phyloP scores from a whole-genome alignment of 2,113 vertebrate genomes.

The Egretta garzetta region DNA sequence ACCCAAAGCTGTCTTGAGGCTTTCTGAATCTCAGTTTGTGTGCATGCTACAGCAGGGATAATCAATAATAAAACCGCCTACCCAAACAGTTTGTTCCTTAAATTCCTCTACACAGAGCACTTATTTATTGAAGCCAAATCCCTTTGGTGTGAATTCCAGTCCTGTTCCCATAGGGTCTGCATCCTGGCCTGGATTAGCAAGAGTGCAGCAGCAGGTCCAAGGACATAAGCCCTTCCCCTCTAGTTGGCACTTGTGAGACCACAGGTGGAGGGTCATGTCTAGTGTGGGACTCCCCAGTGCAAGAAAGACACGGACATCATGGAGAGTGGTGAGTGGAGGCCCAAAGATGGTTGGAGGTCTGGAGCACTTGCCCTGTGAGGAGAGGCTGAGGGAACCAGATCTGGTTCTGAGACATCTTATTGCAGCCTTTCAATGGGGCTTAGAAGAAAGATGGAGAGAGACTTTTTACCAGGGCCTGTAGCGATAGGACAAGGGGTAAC shows the following conservation, averaged over 20 bases:
- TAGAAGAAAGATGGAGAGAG: neutral
- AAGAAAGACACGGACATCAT: neutral
- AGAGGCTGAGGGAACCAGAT: neutral
- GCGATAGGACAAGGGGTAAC: neutral
- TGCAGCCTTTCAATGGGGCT: neutral
- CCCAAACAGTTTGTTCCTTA: neutral
- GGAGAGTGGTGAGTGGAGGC: neutral
- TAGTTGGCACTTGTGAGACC: neutral
- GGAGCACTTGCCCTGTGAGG: fast-evolving
- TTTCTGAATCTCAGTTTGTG: neutral
- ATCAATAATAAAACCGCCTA: neutral
- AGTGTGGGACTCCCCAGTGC: neutral
- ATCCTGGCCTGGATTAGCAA: neutral
- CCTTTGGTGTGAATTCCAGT: neutral
- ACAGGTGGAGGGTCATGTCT: neutral
- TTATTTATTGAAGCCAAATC: neutral
- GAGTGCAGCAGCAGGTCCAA: neutral
- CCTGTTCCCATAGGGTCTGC: neutral
- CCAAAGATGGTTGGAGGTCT: neutral
- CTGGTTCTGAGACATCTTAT: neutral
- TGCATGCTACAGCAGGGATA: neutral
- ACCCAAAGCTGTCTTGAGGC: neutral
- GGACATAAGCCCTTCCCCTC: neutral
- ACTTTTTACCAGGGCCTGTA: neutral
- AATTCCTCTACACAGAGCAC: neutral